Evolutionary conservation across 2,888 invertebrate species (phyloP).

Genomic region (Bibio marci): DNA sequence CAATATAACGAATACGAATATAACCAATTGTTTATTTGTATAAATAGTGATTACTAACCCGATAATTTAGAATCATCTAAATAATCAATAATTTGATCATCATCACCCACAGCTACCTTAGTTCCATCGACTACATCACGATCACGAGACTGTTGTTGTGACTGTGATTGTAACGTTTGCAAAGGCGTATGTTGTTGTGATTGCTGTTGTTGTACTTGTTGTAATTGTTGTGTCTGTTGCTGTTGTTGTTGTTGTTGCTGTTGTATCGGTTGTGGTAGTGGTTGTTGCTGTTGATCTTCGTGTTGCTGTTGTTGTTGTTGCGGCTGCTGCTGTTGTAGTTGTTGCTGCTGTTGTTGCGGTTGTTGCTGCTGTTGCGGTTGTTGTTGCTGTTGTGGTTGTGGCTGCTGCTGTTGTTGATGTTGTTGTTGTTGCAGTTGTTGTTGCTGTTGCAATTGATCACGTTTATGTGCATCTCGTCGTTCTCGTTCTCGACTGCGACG

Average conservation of each 20-base stretch:
- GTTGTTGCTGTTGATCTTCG: no score
- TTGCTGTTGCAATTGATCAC: background rate
- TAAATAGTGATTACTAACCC: conserved; percentile 12
- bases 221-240: no score
- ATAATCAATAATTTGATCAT: conserved; percentile 12
- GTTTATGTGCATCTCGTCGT: conserved; percentile 13
- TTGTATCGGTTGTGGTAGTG: background rate
- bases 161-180: no score
- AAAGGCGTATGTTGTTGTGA: no score
- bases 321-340: no score
- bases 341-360: background rate
- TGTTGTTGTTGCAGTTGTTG: background rate
- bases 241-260: no score
- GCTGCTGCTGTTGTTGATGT: no score
- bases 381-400: no score
- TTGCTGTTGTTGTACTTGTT: no score
- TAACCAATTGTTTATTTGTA: background rate
- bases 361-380: background rate
- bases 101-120: background rate
- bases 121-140: background rate
- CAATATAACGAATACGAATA: background rate
- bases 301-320: no score
- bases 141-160: no score
- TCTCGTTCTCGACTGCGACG: conserved; percentile 25
- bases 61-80: conserved; percentile 27